Conservation (phyloP, 2,888 invertebrate genomes). For the Hesperia comma region DNA sequence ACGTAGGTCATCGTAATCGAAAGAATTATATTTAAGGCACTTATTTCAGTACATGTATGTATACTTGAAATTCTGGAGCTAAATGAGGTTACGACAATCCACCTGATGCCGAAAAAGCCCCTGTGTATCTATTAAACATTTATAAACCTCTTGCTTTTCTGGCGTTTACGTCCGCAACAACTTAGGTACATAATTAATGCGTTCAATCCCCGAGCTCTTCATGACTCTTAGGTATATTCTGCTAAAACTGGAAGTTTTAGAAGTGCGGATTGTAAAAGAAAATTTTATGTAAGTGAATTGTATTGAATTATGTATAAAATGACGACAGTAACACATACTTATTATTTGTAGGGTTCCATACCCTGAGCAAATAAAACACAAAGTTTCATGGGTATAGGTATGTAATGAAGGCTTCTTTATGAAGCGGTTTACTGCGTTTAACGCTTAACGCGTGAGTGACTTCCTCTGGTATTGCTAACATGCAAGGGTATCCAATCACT, state of each 20-base stretch:
- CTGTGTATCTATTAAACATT: slow-evolving; percentile 47
- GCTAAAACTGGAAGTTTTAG: not conserved
- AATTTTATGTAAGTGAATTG: too few relatives aligned
- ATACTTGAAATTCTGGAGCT: slow-evolving; percentile 15
- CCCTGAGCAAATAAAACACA: too few relatives aligned
- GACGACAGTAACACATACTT: too few relatives aligned
- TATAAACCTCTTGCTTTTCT: slow-evolving; percentile 11
- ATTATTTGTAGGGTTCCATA: too few relatives aligned
- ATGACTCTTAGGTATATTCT: not conserved
- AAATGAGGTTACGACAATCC: slow-evolving; percentile 46
- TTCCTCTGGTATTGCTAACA: too few relatives aligned
- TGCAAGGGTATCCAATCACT: too few relatives aligned
- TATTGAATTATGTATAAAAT: too few relatives aligned
- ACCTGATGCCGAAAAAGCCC: slow-evolving; percentile 59
- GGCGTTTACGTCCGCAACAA: not conserved
- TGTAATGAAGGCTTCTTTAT: too few relatives aligned
- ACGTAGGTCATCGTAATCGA: not conserved
- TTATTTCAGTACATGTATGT: not conserved
- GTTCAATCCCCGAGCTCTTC: not conserved
- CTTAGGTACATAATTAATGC: not conserved
- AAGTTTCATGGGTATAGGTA: too few relatives aligned
- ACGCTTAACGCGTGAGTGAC: too few relatives aligned
- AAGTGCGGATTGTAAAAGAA: too few relatives aligned
- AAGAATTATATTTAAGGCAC: slow-evolving; percentile 15
- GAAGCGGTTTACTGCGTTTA: too few relatives aligned